Percentiles rank a stretch among this genome's conserved stretches.
phyloP scores from a whole-genome alignment of 1,140 invertebrate species.

The Oreohelix idahoensis region DNA sequence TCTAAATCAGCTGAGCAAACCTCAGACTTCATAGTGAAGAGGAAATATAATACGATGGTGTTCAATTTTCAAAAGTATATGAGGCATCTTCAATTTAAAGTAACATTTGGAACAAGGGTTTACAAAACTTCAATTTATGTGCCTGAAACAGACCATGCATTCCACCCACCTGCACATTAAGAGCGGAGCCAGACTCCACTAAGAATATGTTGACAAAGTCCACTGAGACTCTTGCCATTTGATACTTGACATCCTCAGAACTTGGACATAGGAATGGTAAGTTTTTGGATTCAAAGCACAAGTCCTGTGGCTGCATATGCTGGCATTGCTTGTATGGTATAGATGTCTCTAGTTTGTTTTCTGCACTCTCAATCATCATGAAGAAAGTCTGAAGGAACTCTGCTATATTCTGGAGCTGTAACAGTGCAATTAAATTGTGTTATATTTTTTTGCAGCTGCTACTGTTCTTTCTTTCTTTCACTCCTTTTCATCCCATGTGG shows the following conservation, averaged over 20 bases:
- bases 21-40: no score
- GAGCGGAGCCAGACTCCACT: slow-evolving; percentile 88
- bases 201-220: slow-evolving; percentile 93
- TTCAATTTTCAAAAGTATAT: no score
- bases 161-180: slow-evolving; percentile 84
- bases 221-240: slow-evolving; percentile 90
- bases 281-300: slow-evolving; percentile 78
- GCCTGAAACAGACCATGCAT: no score
- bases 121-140: no score
- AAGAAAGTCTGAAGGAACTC: slow-evolving; percentile 91
- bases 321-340: slow-evolving; percentile 86
- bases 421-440: slow-evolving; percentile 30
- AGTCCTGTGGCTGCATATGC: slow-evolving; percentile 84
- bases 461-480: no score
- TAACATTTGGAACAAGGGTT: no score
- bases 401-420: slow-evolving; percentile 85
- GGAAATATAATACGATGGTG: no score
- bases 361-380: slow-evolving; percentile 87
- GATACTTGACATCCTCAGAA: slow-evolving; percentile 93
- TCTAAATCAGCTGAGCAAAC: no score
- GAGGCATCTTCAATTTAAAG: no score
- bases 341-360: slow-evolving; percentile 88
- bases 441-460: neutral
- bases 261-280: slow-evolving; percentile 80
- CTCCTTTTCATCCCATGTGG: no score